A percentile compares a stretch with the other conserved stretches of the same genome.
Conservation (phyloP, 2,113 vertebrate species). For the Brienomyrus brachyistius region DNA sequence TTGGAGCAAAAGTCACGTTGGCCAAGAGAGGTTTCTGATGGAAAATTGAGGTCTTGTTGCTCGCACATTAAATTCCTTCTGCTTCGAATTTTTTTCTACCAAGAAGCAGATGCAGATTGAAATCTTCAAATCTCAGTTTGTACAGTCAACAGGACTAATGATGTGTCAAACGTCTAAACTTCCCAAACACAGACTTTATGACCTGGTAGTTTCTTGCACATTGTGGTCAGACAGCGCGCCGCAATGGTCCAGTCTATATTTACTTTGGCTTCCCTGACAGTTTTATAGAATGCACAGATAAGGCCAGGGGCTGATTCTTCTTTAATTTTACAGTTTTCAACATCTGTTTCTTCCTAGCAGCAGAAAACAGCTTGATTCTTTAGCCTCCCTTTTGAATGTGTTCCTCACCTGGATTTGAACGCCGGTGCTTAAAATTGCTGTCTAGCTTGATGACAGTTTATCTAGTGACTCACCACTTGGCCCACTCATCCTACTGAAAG, state of each 20-base stretch:
- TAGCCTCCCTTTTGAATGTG: background rate
- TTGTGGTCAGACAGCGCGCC: background rate
- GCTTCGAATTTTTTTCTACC: background rate
- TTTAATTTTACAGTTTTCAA: conserved; percentile 17
- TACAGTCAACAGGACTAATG: background rate
- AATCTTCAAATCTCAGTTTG: background rate
- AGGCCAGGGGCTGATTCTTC: conserved; percentile 1
- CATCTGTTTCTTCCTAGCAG: conserved; percentile 13
- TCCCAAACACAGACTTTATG: background rate
- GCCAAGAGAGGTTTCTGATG: background rate
- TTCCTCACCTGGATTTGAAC: conserved; percentile 20
- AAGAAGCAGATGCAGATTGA: background rate
- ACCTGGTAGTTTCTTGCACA: background rate
- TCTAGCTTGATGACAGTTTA: conserved; percentile 16
- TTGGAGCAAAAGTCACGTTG: conserved; percentile 4
- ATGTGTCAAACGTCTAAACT: background rate
- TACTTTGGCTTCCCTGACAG: background rate
- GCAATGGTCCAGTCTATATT: background rate
- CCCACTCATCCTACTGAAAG: conserved; percentile 22
- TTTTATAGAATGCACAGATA: background rate
- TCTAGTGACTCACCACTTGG: conserved; percentile 3
- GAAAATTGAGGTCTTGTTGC: conserved; percentile 7
- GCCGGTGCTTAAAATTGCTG: conserved; percentile 22
- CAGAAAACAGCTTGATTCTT: conserved; percentile 3
- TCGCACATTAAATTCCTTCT: background rate